Conservation (phyloP, 2,113 vertebrate species). For the Megaceryle torquata region DNA sequence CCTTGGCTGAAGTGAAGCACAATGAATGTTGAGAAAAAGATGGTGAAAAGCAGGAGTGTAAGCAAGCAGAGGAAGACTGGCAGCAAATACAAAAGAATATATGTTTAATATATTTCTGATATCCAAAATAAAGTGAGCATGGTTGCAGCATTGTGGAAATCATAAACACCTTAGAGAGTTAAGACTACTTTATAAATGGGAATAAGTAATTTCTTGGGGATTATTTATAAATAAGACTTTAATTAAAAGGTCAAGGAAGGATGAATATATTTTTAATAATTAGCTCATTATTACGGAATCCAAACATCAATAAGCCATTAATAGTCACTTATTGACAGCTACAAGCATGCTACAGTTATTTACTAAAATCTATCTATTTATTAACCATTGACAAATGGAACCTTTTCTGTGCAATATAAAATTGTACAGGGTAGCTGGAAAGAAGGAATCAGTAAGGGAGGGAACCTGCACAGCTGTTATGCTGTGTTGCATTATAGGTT, state of each 20-base stretch:
- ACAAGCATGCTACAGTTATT: neutral
- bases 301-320: neutral
- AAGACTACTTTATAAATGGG: neutral
- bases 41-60: neutral
- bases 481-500: neutral
- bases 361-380: neutral
- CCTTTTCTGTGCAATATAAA: neutral
- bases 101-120: neutral
- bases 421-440: neutral
- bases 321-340: neutral
- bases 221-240: constrained; percentile 14
- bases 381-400: neutral
- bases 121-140: neutral
- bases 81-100: neutral
- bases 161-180: neutral
- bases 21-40: neutral
- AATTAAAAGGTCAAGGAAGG: constrained; percentile 11
- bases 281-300: neutral
- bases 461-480: neutral
- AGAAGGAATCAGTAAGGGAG: neutral
- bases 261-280: constrained; percentile 15
- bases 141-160: neutral
- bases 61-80: neutral
- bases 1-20: neutral
- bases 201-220: neutral